phyloP scores from a whole-genome alignment of 2,888 invertebrate genomes.

The Acronicta psi region DNA sequence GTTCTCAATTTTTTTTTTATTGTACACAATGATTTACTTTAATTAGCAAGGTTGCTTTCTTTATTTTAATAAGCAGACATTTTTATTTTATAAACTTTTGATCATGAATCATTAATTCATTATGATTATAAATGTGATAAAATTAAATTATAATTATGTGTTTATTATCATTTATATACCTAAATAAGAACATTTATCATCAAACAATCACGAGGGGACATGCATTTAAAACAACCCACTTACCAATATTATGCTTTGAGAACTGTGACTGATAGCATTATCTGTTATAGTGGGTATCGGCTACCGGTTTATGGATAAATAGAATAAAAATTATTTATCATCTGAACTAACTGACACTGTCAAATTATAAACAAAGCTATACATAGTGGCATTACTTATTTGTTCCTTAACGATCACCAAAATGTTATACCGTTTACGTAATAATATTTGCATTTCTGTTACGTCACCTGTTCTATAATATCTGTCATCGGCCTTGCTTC shows the following conservation, averaged over 20 bases:
- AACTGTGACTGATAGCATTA: conserved; percentile 37
- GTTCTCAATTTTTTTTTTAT: conserved; percentile 16
- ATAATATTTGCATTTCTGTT: conserved; percentile 41
- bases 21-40: conserved; percentile 14
- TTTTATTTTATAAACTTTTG: not conserved
- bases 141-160: too few species aligned
- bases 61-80: not conserved
- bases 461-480: conserved; percentile 51
- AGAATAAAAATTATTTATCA: conserved; percentile 13
- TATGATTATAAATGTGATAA: too few species aligned
- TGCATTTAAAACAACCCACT: conserved; percentile 27
- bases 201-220: conserved; percentile 36
- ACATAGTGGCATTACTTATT: conserved; percentile 6
- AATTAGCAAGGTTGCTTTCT: conserved; percentile 12
- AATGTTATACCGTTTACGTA: conserved; percentile 45
- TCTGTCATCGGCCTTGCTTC: conserved; percentile 57
- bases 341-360: conserved; percentile 3
- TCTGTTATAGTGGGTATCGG: conserved; percentile 25
- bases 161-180: too few species aligned
- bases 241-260: conserved; percentile 19
- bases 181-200: conserved; percentile 27
- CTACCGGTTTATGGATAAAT: conserved; percentile 27
- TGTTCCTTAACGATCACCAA: conserved; percentile 19
- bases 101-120: not conserved
- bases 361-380: conserved; percentile 18